Evolutionary conservation across 1,140 invertebrate genomes (phyloP).

Genomic region (Hyphantria cunea): DNA sequence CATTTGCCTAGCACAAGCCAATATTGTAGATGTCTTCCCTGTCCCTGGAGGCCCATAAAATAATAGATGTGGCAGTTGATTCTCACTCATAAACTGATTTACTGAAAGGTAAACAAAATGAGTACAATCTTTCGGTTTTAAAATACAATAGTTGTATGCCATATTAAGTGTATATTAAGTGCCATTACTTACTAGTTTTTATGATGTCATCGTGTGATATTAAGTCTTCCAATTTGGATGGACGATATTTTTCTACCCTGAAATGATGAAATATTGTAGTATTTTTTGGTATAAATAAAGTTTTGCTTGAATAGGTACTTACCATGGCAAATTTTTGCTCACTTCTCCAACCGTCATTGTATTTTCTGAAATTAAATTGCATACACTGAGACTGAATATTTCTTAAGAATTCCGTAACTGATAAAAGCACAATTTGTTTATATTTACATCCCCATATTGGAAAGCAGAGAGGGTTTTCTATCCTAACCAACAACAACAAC

Average conservation of each 20-base stretch:
- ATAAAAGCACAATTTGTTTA: too few species aligned
- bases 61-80: constrained; percentile 96
- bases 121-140: too few species aligned
- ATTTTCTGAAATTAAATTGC: background rate
- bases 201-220: constrained; percentile 99
- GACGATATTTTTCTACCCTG: constrained; percentile 99
- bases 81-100: constrained; percentile 94
- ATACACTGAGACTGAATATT: background rate
- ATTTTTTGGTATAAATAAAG: too few species aligned
- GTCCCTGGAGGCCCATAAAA: constrained; percentile 99
- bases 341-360: constrained; percentile 3
- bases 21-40: constrained; percentile 98
- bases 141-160: too few species aligned
- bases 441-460: too few species aligned
- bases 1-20: constrained; percentile 97
- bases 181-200: constrained; percentile 91
- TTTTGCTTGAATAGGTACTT: background rate
- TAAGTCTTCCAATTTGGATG: constrained; percentile 93
- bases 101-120: constrained; percentile 84
- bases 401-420: too few species aligned
- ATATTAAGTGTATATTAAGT: too few species aligned
- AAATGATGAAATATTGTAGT: constrained; percentile 40
- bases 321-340: constrained; percentile 5
- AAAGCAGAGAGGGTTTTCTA: too few species aligned
- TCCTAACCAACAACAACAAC: too few species aligned